Percentiles rank a stretch among this genome's conserved stretches.
These are phyloP conservation scores for Phymanthus crucifer DNA, from an alignment of 92 coral and sea anemone genomes.

Conservation along the genomic window DNA sequence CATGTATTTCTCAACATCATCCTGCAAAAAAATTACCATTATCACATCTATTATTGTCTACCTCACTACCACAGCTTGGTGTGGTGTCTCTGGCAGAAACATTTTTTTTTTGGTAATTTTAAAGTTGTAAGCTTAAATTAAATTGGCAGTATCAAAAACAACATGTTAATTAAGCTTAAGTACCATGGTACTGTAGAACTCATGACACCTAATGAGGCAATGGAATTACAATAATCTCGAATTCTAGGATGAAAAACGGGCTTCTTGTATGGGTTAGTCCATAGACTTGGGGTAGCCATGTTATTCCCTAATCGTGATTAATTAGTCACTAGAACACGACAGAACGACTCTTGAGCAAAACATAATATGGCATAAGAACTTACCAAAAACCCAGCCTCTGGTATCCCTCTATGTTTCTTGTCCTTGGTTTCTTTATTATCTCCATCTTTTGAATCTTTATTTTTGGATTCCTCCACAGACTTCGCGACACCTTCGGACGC, in stretches of 20 bases:
- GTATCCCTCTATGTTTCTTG: slow-evolving; percentile 94
- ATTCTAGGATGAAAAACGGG: too few species aligned
- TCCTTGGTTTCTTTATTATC: slow-evolving; percentile 31
- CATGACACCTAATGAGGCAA: too few species aligned
- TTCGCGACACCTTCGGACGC: slow-evolving; percentile 74
- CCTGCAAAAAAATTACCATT: slow-evolving; percentile 46
- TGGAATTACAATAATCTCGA: too few species aligned
- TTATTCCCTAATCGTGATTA: background rate
- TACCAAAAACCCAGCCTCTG: slow-evolving; percentile 94
- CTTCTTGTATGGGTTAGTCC: too few species aligned
- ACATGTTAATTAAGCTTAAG: too few species aligned
- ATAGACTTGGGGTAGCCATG: too few species aligned
- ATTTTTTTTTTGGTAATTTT: too few species aligned
- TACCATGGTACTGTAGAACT: too few species aligned
- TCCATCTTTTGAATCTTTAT: slow-evolving; percentile 14
- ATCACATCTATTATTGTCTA: background rate
- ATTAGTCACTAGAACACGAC: background rate
- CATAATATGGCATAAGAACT: background rate
- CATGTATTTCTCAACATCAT: slow-evolving; percentile 92
- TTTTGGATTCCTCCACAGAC: slow-evolving; percentile 8
- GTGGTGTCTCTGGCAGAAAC: too few species aligned
- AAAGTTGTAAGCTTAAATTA: too few species aligned
- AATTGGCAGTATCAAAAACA: too few species aligned
- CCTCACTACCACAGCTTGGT: background rate
- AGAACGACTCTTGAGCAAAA: background rate